Base-by-base conservation (phyloP, 2,797 vertebrate species). In the Acrossocheilus wenchowensis region DNA sequence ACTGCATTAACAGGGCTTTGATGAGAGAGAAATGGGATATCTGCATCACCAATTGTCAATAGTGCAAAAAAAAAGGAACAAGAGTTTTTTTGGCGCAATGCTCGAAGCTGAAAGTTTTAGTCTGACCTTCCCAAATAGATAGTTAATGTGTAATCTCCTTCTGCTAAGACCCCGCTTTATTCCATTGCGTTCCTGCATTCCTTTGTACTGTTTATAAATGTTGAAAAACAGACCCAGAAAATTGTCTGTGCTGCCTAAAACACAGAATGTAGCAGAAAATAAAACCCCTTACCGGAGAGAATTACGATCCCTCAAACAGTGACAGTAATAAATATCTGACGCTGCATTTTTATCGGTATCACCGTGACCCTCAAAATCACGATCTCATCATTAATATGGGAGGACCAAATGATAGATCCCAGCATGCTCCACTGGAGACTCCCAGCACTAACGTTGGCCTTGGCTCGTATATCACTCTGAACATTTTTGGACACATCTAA, bases 331-430 rank as follows among this genome's bases (percentile, higher is more conserved):
- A 95, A 96, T 95, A 94, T 92, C 91, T 83, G 91, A 89, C 92
- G 91, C 92, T 93, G 93, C 91, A 92, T 93, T 95, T 95, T 95
- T 94, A 94, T 94, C 91, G 93, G 93, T 93, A 87, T 93, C 83
- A 91, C 93, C 78, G 83, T 94, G 95, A 95, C 95, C 95, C 95
- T 96, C 94, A 92, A 93, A 94, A 89, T 85, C 85, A 90, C 94
- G 93, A 95, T 93, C 94, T 95, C 94, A 95, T 96, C 95, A 95
- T 96, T 91, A 91, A 96, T 96, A 95, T 93, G 92, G 92, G 92
- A 91, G 91, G 93, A 92, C 91, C 90, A 87, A 91, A 94, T 95
- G 93, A 96, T 95, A 93, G 93, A 96, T 95, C 94, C 95, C 89
- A 93, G 91, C 93, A 92, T 91, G 92, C 93, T 94, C 93, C 93